Base-by-base conservation (phyloP, 2,888 invertebrate species). In the Heliconius ismenius region DNA sequence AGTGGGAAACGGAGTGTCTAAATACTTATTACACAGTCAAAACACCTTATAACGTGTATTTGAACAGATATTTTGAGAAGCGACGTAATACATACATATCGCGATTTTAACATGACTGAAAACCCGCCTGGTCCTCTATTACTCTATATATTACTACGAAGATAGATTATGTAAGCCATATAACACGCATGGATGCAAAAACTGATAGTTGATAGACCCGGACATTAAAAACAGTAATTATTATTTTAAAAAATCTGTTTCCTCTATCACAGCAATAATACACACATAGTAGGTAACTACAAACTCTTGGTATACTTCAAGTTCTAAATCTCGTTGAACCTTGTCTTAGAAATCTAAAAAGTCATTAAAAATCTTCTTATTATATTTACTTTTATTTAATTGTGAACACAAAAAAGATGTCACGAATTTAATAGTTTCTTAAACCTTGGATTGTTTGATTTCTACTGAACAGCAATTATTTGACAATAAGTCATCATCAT, bases 381-480 rank as follows among this genome's bases (percentile, higher is more conserved):
- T 39, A 24, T 24, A 43, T 15, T 67, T 39, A 24, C 18, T 15
- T 67, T 43, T 39, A 67, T 67, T 67, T 67, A 67, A 43, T 67
- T 39, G 39, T 65, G 13, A 24, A 15, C 0, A 67, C 24, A 67
- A 67, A 67, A 67, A 67, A 67, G 67, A 67, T 67, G 39, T 67
- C 24, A 32, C 70, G n/a, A 58, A 70, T 58, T 58, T 32, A n/a
- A 58, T 58, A 58, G 70, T 70, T 69, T 70, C 58, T 58, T 28
- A 58, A 36, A 58, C 58, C 70, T 70, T 70, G 70, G 54, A 54
- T 18, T 3, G 24, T 58, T 69, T 39, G 67, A 67, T 67, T 67
- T 67, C 67, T 67, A 39, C 9, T 67, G 24, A 18, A 43, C 39
- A 67, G 15, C 39, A 67, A 67, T 67, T 24, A 67, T 67, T 67